Evolutionary conservation across 1,140 invertebrate genomes (phyloP).

Genomic region (Orchestia grillus): DNA sequence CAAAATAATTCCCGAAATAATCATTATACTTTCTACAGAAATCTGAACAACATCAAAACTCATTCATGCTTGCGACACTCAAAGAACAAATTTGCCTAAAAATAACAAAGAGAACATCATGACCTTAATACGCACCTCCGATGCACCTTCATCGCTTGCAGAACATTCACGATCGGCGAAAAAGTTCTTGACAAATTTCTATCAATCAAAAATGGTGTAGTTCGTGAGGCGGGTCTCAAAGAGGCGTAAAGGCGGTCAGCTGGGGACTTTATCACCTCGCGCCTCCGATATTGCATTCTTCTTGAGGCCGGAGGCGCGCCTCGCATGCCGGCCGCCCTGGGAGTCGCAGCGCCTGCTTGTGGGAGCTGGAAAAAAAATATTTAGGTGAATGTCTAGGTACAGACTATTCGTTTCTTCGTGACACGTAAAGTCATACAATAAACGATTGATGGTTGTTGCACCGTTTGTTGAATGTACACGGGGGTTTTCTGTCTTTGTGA

Average conservation of each 20-base stretch:
- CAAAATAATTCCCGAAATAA: too few species aligned
- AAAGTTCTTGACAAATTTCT: background rate
- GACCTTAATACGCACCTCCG: background rate
- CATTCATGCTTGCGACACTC: too few species aligned
- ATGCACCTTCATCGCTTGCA: background rate
- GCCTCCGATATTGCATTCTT: slow-evolving; percentile 43
- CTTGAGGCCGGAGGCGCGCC: background rate
- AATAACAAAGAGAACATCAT: background rate
- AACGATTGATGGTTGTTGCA: background rate
- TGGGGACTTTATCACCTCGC: background rate
- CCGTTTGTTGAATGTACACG: background rate
- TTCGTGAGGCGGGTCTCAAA: background rate
- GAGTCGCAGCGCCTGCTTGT: background rate
- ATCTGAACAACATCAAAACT: too few species aligned
- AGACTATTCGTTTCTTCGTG: background rate
- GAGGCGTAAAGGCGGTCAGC: background rate
- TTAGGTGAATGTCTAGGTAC: background rate
- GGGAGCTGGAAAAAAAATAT: background rate
- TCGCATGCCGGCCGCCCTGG: background rate
- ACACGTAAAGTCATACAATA: background rate
- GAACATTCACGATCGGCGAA: background rate
- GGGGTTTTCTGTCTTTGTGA: too few species aligned
- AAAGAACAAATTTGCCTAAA: background rate
- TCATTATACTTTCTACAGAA: too few species aligned
- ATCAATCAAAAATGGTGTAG: background rate